These are phyloP conservation scores for Percopsis omiscomaycus DNA, from an alignment of 2,797 vertebrate species.

Conservation along the genomic window DNA sequence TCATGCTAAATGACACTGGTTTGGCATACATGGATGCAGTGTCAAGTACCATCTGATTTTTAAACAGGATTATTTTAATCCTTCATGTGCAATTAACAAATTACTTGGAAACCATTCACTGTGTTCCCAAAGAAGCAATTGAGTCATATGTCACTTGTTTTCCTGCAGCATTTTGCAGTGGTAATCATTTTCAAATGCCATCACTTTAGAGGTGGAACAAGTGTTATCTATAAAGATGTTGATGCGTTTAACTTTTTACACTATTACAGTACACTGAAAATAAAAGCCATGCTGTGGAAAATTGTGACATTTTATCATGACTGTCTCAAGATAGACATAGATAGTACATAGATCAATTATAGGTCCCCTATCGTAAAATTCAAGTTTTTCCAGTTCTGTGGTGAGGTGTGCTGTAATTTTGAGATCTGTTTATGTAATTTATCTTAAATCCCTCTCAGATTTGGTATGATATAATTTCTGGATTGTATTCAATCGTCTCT, in stretches of 20 bases:
- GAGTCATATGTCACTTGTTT: conserved; percentile 39
- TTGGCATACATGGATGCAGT: conserved; percentile 2
- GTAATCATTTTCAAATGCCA: conserved; percentile 54
- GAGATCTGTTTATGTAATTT: no score
- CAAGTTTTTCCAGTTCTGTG: no score
- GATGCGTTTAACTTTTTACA: conserved; percentile 14
- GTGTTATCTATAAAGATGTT: conserved; percentile 11
- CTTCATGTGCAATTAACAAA: conserved; percentile 21
- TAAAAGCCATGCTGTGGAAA: no score
- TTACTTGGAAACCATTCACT: conserved; percentile 25
- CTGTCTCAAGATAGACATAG: no score
- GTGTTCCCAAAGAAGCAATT: conserved; percentile 20
- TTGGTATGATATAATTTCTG: no score
- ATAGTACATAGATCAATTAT: no score
- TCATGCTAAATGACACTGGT: background rate
- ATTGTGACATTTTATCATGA: no score
- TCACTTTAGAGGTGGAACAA: conserved; percentile 31
- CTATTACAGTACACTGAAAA: background rate
- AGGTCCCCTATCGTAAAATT: no score
- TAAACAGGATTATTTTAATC: background rate
- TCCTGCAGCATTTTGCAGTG: conserved; percentile 40
- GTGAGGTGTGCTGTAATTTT: no score
- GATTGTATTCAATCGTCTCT: no score
- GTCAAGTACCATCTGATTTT: background rate
- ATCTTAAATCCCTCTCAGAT: no score